phyloP scores from a whole-genome alignment of 2,113 vertebrate species.

The Proteles cristata region DNA sequence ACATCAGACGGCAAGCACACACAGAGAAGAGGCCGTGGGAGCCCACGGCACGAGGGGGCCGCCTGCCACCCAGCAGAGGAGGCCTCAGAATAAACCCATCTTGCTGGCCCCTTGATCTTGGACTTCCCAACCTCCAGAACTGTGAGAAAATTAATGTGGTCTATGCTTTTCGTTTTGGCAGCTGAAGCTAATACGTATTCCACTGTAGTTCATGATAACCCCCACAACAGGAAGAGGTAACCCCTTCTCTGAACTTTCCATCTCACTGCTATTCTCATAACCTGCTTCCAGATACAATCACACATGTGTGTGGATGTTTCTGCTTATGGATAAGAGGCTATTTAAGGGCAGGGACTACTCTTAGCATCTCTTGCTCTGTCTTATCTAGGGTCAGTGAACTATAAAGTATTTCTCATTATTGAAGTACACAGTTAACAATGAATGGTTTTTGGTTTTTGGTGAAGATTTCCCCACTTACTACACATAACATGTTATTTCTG shows the following conservation, averaged over 20 bases:
- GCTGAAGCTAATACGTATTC: not conserved
- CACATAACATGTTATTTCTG: not conserved
- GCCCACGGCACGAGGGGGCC: not conserved
- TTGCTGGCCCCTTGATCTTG: too few species aligned
- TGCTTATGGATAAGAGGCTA: not conserved
- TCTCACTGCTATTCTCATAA: not conserved
- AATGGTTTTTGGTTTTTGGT: too few species aligned
- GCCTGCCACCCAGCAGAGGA: too few species aligned
- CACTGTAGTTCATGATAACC: too few species aligned
- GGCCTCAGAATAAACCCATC: not conserved
- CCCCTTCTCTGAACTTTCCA: not conserved
- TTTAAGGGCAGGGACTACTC: not conserved
- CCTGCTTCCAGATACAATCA: not conserved
- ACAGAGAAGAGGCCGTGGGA: not conserved
- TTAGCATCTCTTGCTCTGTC: not conserved
- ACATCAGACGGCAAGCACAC: not conserved
- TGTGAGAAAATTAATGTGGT: not conserved
- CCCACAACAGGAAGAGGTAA: too few species aligned
- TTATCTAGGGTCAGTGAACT: too few species aligned
- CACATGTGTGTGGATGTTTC: not conserved
- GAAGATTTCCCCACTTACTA: not conserved
- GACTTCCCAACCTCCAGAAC: not conserved
- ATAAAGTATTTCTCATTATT: not conserved
- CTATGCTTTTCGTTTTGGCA: not conserved
- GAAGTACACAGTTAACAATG: not conserved